Evolutionary conservation across 37 sponge, comb jelly and placozoan genomes (phyloP).

Genomic region (Diacarnus erythraeanus): DNA sequence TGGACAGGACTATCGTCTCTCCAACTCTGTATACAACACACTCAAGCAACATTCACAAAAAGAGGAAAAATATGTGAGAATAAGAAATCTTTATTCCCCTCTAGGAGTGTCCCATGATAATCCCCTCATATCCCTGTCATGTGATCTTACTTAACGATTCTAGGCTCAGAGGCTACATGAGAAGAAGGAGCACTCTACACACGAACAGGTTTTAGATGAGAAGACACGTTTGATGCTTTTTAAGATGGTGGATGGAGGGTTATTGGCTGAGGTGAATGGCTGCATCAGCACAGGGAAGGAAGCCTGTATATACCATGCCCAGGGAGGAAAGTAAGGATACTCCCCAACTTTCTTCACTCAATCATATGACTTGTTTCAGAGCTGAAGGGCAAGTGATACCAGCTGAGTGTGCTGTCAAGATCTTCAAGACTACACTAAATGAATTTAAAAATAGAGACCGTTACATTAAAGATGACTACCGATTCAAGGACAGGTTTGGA

Average conservation of each 20-base stretch:
- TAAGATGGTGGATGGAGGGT: slow-evolving; percentile 87
- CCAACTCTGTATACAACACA: slow-evolving; percentile 82
- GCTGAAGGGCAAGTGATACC: slow-evolving; percentile 62
- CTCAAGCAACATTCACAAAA: slow-evolving; percentile 73
- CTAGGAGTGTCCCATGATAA: no score
- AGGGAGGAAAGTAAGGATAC: slow-evolving; percentile 69
- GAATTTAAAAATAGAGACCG: slow-evolving; percentile 93
- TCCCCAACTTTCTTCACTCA: not conserved
- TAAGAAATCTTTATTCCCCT: no score
- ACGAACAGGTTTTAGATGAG: slow-evolving; percentile 84
- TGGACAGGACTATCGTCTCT: slow-evolving; percentile 62
- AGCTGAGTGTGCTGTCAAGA: slow-evolving; percentile 90
- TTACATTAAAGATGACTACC: slow-evolving; percentile 91
- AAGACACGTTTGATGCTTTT: slow-evolving; percentile 88
- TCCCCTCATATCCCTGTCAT: no score
- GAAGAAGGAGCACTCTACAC: slow-evolving; percentile 91
- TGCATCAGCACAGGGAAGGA: slow-evolving; percentile 95
- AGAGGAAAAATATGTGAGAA: slow-evolving; percentile 64
- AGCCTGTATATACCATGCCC: slow-evolving; percentile 88
- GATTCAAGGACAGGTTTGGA: slow-evolving; percentile 75
- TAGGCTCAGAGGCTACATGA: slow-evolving; percentile 71
- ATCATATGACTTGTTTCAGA: slow-evolving; percentile 3
- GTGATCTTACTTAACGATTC: not conserved
- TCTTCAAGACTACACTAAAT: slow-evolving; percentile 97
- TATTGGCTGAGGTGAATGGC: slow-evolving; percentile 83